Conservation (phyloP, 2,113 vertebrate genomes). For the Brienomyrus brachyistius region DNA sequence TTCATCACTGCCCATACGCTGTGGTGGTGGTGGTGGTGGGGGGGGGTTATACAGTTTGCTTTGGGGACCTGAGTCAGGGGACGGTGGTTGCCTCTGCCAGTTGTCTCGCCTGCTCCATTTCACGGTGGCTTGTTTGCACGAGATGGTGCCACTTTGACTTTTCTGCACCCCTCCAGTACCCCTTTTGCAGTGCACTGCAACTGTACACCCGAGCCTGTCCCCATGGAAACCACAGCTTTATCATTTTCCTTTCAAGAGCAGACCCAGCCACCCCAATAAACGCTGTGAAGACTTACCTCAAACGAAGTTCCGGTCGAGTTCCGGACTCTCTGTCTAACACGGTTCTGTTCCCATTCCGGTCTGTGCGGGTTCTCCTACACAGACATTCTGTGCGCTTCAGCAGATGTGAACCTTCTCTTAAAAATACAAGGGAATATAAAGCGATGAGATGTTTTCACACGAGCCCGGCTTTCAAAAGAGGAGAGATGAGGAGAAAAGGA, state of each 20-base stretch:
- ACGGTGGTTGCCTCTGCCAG: not conserved
- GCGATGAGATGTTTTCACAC: not conserved
- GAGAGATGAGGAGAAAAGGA: not conserved
- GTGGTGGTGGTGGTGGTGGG: not conserved
- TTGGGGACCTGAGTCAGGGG: not conserved
- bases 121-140: not conserved
- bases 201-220: not conserved
- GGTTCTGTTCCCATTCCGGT: not conserved
- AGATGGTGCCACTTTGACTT: not conserved
- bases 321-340: not conserved
- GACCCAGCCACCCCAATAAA: not conserved
- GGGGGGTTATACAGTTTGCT: not conserved
- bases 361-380: too few species aligned
- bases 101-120: not conserved
- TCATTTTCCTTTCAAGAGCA: not conserved
- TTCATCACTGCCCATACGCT: slow-evolving; percentile 14
- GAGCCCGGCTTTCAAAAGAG: not conserved
- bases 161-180: not conserved
- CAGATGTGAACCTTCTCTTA: not conserved
- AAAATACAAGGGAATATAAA: not conserved
- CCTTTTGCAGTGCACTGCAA: not conserved
- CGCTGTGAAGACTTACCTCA: not conserved
- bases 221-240: not conserved
- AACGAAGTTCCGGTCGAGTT: not conserved
- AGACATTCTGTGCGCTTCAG: not conserved